These are phyloP conservation scores for Eulemur rufifrons DNA, from an alignment of 2,113 vertebrate genomes.

Conservation along the genomic window DNA sequence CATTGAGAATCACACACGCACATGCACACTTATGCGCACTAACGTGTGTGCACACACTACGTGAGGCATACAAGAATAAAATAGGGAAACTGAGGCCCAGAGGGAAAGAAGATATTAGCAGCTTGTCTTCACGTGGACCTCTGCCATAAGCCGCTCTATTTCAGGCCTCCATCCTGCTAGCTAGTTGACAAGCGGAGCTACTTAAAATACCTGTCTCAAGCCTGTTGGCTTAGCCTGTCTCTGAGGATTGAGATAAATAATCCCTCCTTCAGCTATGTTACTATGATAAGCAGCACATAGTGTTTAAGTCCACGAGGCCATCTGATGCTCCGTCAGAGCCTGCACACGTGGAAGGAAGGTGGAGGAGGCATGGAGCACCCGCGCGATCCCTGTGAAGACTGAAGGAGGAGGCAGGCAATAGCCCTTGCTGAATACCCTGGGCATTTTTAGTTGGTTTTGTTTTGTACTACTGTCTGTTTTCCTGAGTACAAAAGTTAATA, in stretches of 20 bases:
- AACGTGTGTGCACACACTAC: rapidly evolving
- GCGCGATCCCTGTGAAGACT: neutral
- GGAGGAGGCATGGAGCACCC: rapidly evolving
- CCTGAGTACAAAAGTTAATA: neutral
- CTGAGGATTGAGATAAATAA: neutral
- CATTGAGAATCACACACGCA: neutral
- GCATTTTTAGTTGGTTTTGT: neutral
- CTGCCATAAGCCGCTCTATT: constrained; percentile 54
- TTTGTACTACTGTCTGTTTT: neutral
- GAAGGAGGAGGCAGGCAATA: neutral
- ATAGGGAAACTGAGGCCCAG: constrained; percentile 19
- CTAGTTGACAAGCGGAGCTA: constrained; percentile 57
- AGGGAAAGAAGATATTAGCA: neutral
- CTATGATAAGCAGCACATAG: neutral
- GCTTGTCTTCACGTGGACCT: neutral
- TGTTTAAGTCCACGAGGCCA: neutral
- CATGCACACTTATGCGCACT: neutral
- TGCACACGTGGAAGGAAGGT: neutral
- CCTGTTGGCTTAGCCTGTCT: constrained; percentile 1
- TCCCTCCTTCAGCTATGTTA: neutral
- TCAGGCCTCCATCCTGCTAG: constrained; percentile 5
- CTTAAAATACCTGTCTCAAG: constrained; percentile 66
- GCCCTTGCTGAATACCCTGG: rapidly evolving
- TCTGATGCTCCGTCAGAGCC: neutral
- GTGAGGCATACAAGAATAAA: neutral